phyloP scores from a whole-genome alignment of 92 coral and sea anemone species.

The Palythoa caribaeorum region DNA sequence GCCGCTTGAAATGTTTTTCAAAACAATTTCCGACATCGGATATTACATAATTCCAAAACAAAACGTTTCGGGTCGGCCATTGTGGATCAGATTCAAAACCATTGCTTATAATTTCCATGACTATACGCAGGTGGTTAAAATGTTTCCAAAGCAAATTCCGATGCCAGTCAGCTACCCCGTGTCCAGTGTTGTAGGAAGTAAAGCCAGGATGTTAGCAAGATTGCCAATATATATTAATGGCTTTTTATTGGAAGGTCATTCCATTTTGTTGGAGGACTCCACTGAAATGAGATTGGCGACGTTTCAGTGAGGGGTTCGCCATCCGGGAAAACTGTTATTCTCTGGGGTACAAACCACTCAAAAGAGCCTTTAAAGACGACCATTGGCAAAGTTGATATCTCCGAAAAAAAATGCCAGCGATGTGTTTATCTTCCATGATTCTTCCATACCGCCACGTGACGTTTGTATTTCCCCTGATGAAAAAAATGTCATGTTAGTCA shows the following conservation, averaged over 20 bases:
- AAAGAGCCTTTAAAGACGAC: not conserved
- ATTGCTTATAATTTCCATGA: not conserved
- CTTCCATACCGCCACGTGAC: not conserved
- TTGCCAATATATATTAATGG: not conserved
- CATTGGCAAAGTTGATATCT: not conserved
- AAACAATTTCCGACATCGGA: not conserved
- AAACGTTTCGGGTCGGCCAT: not conserved
- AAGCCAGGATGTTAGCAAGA: not conserved
- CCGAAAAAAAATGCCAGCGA: no score
- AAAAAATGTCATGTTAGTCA: not conserved
- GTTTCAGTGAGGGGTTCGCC: not conserved
- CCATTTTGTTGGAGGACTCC: no score
- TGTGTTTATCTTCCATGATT: not conserved
- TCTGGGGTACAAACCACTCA: slow-evolving; percentile 22
- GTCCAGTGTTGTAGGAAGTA: not conserved
- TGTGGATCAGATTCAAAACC: no score
- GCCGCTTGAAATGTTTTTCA: not conserved
- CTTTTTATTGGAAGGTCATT: no score
- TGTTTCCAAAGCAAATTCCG: not conserved
- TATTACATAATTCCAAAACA: no score
- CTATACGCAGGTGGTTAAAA: no score
- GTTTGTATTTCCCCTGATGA: slow-evolving; percentile 29
- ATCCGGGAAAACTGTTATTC: not conserved
- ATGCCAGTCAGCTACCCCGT: not conserved
- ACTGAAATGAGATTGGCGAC: no score